Evolutionary conservation across 2,113 vertebrate species (phyloP), one percentile per base, ranked within the genome.

Genomic region (Spizaetus ornatus): DNA sequence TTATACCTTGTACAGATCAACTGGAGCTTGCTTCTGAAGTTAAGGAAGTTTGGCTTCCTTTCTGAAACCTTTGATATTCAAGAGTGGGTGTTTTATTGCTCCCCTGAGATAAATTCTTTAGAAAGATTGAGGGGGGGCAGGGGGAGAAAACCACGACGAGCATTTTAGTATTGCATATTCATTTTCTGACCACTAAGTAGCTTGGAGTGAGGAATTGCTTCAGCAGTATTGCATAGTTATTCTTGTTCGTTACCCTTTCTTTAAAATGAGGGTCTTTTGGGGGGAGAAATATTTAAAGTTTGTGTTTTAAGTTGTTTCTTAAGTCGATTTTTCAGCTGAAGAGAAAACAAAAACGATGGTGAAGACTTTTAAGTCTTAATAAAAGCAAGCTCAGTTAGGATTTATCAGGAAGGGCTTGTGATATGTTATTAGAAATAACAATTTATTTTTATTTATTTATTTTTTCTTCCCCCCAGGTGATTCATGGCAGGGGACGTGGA

Each of bases 401-500:
- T 84, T 94, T 94, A 63, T 86, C 42, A 97, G 69, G 58, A 96
- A 93, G 36, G 63, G 43, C 79, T 97, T 95, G 52, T 97, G 66
- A 76, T 89, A 92, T 97, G 62, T 97, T 93, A 66, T 56, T 95
- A 95, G 86, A 96, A 96, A 96, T 97, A 72, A 96, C 56, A 95
- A 96, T 96, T 94, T 92, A 52, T 74, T 83, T 97, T 98, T 98
- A 92, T 96, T 97, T 91, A 91, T 98, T 96, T 84, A 61, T 98
- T 94, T 89, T 96, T 95, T 97, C 52, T 94, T 85, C 86, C 90
- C 91, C 95, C 65, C 97, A 99, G 99, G 99, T 99, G 98, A 99
- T 99, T 99, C 98, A 99, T 99, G 99, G 99, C 99, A 98, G 99
- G 99, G 98, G 99, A 99, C 98, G 99, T 99, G 99, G 99, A 99